A percentile compares a stretch with the other conserved stretches of the same genome.
Evolutionary conservation across 2,797 vertebrate species (phyloP).

Genomic region (Chlorospingus flavigularis): DNA sequence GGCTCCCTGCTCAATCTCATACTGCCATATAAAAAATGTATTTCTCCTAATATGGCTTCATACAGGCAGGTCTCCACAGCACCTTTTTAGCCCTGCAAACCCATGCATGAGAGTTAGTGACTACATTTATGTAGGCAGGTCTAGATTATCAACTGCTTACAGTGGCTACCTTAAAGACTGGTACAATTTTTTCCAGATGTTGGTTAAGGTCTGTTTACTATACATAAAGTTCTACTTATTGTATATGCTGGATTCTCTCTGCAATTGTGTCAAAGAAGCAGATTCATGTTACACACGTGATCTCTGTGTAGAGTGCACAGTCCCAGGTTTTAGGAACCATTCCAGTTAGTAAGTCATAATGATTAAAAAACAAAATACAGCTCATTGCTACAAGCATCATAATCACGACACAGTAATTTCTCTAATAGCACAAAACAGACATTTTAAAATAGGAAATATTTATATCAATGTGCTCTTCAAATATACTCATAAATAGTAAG

Average conservation of each 20-base stretch:
- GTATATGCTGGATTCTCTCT: not conserved
- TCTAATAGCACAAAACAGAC: not conserved
- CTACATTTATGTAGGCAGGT: not conserved
- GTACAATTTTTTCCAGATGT: not conserved
- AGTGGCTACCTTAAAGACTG: not conserved
- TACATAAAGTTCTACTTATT: not conserved
- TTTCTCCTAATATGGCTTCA: not conserved
- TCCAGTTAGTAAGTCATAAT: slow-evolving; percentile 19
- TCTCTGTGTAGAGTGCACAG: not conserved
- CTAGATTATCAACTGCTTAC: not conserved
- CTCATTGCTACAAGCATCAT: not conserved
- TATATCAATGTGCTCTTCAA: not conserved
- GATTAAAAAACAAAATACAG: slow-evolving; percentile 42
- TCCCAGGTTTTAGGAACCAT: slow-evolving; percentile 21
- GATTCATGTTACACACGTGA: not conserved
- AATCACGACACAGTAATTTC: not conserved
- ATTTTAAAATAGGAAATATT: slow-evolving; percentile 20
- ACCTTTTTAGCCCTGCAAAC: not conserved
- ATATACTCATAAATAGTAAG: not conserved
- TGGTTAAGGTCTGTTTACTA: slow-evolving; percentile 7
- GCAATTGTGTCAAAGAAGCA: not conserved
- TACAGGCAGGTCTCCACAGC: not conserved
- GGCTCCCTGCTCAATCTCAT: not conserved
- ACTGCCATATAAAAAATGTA: not conserved
- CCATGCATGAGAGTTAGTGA: not conserved